Conservation (phyloP, 2,888 invertebrate species). For the Resseliella maxima region DNA sequence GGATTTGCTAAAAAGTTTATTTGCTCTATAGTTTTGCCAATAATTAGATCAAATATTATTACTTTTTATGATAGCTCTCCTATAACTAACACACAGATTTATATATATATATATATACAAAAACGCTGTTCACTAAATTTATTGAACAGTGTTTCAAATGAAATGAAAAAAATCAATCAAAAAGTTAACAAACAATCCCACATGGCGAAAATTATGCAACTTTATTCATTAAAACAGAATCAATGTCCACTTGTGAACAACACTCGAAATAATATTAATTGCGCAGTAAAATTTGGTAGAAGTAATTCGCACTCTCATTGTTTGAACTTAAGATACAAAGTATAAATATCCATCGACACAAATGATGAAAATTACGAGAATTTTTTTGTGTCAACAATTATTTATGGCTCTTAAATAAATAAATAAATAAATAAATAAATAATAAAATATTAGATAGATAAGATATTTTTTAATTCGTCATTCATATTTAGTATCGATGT, state of each 20-base stretch:
- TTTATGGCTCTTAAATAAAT: no score
- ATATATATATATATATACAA: neutral
- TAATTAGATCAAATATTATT: neutral
- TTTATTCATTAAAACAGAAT: neutral
- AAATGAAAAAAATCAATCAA: neutral
- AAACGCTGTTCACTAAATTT: neutral
- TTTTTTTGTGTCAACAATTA: no score
- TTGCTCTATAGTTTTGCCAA: neutral
- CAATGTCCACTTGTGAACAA: no score
- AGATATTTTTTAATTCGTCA: neutral
- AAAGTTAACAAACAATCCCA: conserved; percentile 22
- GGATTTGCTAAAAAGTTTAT: conserved; percentile 9
- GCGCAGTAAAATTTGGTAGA: no score
- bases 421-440: no score
- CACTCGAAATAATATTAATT: no score
- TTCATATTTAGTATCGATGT: neutral
- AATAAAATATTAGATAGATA: neutral
- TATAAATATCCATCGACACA: no score
- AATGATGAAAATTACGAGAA: no score
- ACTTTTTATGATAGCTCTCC: neutral
- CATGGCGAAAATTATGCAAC: neutral
- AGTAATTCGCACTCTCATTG: neutral
- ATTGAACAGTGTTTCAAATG: neutral
- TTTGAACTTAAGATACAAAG: neutral
- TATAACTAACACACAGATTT: neutral